Base-by-base conservation (phyloP, 2,888 invertebrate species). In the Periphyllus acericola region DNA sequence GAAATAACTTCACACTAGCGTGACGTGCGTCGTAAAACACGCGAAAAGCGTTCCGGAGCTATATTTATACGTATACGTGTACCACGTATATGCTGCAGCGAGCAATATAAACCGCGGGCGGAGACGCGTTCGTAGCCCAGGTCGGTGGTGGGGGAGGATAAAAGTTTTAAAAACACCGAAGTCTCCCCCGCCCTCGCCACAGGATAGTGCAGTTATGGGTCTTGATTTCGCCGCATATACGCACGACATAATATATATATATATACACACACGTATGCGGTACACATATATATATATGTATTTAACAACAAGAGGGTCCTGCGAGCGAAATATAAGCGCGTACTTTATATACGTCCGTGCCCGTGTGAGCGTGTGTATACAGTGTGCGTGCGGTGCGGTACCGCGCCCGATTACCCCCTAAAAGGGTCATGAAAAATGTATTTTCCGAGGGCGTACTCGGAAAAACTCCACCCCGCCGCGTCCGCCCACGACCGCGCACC, bases 371-470 rank as follows among this genome's bases (percentile, higher is more conserved):
- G 32, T n/a, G 9, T 6, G 78, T 55, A 17, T 80, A 80, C 19
- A 32, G 46, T 25, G 82, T 46, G 83, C 52, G 83, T 55, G 71
- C 68, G 68, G 66, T 60, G 68, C 21, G 79, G 78, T 86, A 74
- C 87, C 74, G 80, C 87, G 86, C 79, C 86, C 86, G 87, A 87
- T 81, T 81, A 87, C 87, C 87, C 87, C 87, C 25, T 66, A 87
- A 87, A 87, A 87, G 87, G 74, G 87, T 87, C 87, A 75, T 87
- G 87, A 87, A 87, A 86, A 87, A 87, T 87, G 87, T 87, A 87
- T 87, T 87, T 87, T 87, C 87, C 87, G 87, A 87, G 87, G 87
- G 87, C 87, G 87, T 87, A 87, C 81, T 80, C 87, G 87, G 87
- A 75, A 87, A 84, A 87, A 87, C 87, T 87, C 87, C 87, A 87